Percentiles rank a stretch among this genome's conserved stretches.
Conservation (phyloP, 2,888 invertebrate genomes). For the Stenichneumon culpator region DNA sequence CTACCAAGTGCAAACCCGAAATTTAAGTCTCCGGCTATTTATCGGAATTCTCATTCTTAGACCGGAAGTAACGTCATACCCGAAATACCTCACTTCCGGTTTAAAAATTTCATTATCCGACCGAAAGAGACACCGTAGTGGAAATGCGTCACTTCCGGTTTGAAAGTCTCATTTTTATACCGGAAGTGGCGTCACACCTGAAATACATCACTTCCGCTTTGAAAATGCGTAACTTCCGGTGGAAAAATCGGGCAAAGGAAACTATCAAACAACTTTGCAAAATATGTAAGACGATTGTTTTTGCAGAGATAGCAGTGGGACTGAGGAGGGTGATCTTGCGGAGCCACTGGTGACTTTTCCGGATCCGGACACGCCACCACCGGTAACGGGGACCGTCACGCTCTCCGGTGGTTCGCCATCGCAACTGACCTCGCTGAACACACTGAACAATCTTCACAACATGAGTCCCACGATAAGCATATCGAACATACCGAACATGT, state of each 20-base stretch:
- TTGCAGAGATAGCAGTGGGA: slow-evolving; percentile 78
- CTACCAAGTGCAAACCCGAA: too few relatives aligned
- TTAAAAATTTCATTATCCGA: too few relatives aligned
- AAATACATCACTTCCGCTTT: too few relatives aligned
- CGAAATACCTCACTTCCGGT: too few relatives aligned
- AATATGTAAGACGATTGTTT: not conserved
- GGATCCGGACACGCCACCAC: slow-evolving; percentile 91
- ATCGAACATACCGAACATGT: slow-evolving; percentile 81
- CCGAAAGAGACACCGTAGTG: too few relatives aligned
- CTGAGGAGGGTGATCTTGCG: slow-evolving; percentile 81
- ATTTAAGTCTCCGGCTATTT: too few relatives aligned
- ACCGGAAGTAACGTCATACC: too few relatives aligned
- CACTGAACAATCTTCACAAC: slow-evolving; percentile 79
- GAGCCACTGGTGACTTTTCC: slow-evolving; percentile 94
- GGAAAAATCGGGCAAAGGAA: too few relatives aligned
- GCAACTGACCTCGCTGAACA: slow-evolving; percentile 85
- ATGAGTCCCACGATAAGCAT: slow-evolving; percentile 79
- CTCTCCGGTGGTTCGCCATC: slow-evolving; percentile 81
- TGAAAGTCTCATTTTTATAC: too few relatives aligned
- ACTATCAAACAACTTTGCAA: not conserved
- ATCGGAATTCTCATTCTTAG: too few relatives aligned
- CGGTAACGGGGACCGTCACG: slow-evolving; percentile 85
- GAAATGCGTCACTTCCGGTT: too few relatives aligned
- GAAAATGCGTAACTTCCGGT: not conserved
- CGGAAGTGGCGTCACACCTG: not conserved